Base-by-base conservation (phyloP, 1,140 invertebrate species). In the Luehdorfia chinensis region DNA sequence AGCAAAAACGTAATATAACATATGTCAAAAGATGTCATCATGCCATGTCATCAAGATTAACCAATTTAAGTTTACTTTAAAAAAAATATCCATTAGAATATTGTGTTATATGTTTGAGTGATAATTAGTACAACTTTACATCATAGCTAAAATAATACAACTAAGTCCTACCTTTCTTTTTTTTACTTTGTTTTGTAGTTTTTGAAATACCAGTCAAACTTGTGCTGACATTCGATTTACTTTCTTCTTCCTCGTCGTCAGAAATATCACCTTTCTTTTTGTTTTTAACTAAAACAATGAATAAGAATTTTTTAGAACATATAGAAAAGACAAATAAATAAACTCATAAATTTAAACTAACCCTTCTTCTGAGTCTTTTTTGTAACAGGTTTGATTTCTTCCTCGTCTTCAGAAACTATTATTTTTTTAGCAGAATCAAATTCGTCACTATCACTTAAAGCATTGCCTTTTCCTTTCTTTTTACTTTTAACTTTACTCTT, bases 341-440 rank as follows among this genome's bases (percentile, higher is more conserved):
- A 25, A 18, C 7, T 46, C 27, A 41, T 12, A 7, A 16, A 18
- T 4, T 27, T 4, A 15, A 6, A 41, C 51, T 49, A 51, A 90
- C 88, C 85, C 84, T 90, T 90, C 50, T 90, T 87, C 59, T 88
- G 75, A 30, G 78, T 66, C 61, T 88, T 83, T 62, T 88, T 89
- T 1, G 71, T 53, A 8, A 77, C 79, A 14, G 78, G 78, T 51
- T 87, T 75, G 25, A 70, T 67, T 14, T 84, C 65, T 27, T 87
- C 66, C 31, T 90, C 89, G 6, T 91, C 89, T 23, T 84, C 87
- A 4, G 77, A 83, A n/a, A 66, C 45, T 27, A 58, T 63, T 15
- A 66, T 66, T 52, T 85, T 85, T 7, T 61, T 73, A 25, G 78
- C 71, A 21, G 58, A 34, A 27, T 71, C 66, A 12, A 47, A 51